Conservation (phyloP, 2,888 invertebrate species). For the Buathra laborator region DNA sequence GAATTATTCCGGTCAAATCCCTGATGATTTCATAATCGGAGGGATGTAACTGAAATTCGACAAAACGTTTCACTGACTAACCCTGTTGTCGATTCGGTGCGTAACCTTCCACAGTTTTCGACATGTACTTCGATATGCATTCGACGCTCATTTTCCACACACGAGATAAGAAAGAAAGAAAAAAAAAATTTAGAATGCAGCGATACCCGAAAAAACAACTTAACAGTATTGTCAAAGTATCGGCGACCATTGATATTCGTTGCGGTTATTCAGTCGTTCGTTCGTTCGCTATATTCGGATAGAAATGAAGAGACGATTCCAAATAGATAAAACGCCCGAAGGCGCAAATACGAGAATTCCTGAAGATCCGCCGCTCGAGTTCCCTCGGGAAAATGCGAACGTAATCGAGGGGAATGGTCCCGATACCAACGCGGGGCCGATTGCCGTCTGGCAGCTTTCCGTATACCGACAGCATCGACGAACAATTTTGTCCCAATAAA, state of each 20-base stretch:
- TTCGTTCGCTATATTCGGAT: conserved; percentile 16
- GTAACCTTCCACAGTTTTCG: background rate
- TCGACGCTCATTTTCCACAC: background rate
- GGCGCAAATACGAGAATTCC: conserved; percentile 2
- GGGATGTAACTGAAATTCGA: background rate
- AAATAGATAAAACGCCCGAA: conserved; percentile 15
- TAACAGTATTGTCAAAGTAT: conserved; percentile 24
- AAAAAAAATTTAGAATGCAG: background rate
- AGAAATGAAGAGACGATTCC: conserved; percentile 22
- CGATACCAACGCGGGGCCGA: conserved; percentile 55
- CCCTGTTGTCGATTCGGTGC: background rate
- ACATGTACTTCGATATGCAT: background rate
- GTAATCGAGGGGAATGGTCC: conserved; percentile 62
- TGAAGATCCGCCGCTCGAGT: background rate
- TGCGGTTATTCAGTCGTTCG: background rate
- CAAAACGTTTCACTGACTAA: background rate
- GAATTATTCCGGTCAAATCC: background rate
- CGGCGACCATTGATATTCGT: background rate
- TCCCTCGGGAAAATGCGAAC: conserved; percentile 49
- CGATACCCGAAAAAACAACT: background rate
- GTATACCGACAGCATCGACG: background rate
- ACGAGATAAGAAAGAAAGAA: background rate
- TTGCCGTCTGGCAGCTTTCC: conserved; percentile 19
- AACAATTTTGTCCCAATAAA: conserved; percentile 54
- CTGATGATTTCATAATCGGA: background rate